Base-by-base conservation (phyloP, 2,888 invertebrate species). In the Drosophila antonietae region DNA sequence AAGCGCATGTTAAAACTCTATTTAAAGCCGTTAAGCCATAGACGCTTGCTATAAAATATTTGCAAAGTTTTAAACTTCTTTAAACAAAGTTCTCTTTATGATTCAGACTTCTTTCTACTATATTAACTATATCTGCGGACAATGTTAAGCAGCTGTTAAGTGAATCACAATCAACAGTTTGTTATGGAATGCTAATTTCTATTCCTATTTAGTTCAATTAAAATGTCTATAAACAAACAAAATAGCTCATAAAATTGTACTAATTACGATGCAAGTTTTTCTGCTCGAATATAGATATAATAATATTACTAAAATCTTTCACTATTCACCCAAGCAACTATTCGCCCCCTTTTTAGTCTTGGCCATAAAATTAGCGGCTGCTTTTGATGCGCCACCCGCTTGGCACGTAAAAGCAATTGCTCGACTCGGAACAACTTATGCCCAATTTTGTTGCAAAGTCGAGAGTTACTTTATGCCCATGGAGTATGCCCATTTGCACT, bases 351-450 rank as follows among this genome's bases (percentile, higher is more conserved):
- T n/a, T 12, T 39, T 8, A 39, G 53, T 55, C 39, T 18, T 10
- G 33, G 41, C 15, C 20, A 49, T 49, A 28, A 56, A 60, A 51
- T 33, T 51, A 70, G 77, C 44, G 77, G 52, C 55, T 41, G 20
- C n/a, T 67, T 51, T 75, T 72, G 64, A 64, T 46, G 67, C 49
- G 67, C 73, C 68, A 23, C 62, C 44, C 68, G 68, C 65, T 53
- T 65, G 53, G 68, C 62, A 51, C 66, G 57, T 69, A 58, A 69
- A 79, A 66, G 66, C 51, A 57, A 74, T 78, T 67, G 49, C 66
- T 68, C 49, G 20, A 53, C 46, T 65, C 53, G n/a, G 43, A 18
- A 62, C 49, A 44, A 58, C 51, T 68, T 79, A 60, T 63, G 69
- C 46, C 69, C 69, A 60, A 74, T 69, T 68, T 37, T 49, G 51